Evolutionary conservation across 1,140 invertebrate species (phyloP).

Genomic region (Tetramorium parvispinum): DNA sequence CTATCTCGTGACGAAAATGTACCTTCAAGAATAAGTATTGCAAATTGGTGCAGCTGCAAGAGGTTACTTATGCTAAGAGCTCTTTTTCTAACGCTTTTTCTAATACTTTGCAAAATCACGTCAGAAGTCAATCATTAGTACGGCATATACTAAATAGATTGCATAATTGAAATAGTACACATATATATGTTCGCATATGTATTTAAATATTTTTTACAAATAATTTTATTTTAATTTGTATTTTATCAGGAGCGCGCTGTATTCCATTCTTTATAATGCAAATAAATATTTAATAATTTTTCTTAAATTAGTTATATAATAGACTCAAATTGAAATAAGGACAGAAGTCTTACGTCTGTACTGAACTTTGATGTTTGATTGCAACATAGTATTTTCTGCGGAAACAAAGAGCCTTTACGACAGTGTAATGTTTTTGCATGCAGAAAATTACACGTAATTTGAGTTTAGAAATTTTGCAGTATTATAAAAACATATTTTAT

Average conservation of each 20-base stretch:
- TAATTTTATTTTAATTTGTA: not conserved
- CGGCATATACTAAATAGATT: not conserved
- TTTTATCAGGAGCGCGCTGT: not conserved
- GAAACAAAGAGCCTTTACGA: conserved; percentile 24
- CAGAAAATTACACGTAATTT: conserved; percentile 11
- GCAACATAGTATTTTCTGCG: not conserved
- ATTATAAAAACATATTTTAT: conserved; percentile 2
- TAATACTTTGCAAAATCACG: conserved; percentile 7
- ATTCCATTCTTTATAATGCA: not conserved
- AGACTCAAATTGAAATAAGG: not conserved
- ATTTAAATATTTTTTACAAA: not conserved
- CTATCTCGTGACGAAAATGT: conserved; percentile 39
- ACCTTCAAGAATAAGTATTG: conserved; percentile 13
- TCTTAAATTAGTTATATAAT: not conserved
- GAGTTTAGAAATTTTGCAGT: not conserved
- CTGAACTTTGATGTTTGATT: conserved; percentile 8
- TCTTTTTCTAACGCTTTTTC: conserved; percentile 26
- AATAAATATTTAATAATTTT: not conserved
- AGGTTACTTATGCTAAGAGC: not conserved
- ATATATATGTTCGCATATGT: not conserved
- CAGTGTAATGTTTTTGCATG: not conserved
- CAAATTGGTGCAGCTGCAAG: conserved; percentile 26
- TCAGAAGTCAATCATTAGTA: not conserved
- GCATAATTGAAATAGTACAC: not conserved
- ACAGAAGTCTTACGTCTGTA: not conserved